phyloP scores from a whole-genome alignment of 2,113 vertebrate genomes.

The Herpetotheres cachinnans region DNA sequence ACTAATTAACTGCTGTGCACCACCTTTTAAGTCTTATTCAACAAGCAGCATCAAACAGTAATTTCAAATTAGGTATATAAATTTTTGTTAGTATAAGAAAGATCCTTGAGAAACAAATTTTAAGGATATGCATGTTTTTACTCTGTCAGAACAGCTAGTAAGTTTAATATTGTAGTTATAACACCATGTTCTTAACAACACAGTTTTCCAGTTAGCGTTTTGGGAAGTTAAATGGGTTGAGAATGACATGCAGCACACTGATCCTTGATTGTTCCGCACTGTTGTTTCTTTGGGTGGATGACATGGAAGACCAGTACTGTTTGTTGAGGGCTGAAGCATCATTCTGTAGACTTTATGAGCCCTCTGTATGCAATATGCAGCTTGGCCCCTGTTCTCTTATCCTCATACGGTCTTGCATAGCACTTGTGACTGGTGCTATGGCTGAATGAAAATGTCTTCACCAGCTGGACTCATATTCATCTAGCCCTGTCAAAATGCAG shows the following conservation, averaged over 20 bases:
- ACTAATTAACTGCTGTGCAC: slow-evolving; percentile 55
- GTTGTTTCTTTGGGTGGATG: background rate
- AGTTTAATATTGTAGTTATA: background rate
- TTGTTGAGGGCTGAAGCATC: background rate
- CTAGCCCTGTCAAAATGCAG: background rate
- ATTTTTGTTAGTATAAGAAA: background rate
- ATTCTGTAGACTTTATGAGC: background rate
- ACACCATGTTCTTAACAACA: background rate
- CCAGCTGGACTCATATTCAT: background rate
- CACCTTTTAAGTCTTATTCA: slow-evolving; percentile 42
- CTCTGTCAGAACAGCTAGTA: background rate
- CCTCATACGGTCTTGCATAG: background rate
- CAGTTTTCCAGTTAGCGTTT: background rate
- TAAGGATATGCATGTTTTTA: background rate
- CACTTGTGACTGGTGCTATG: background rate
- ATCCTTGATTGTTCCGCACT: background rate
- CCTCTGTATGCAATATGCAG: background rate
- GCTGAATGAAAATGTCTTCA: background rate
- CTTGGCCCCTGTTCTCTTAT: background rate
- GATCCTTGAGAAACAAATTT: background rate
- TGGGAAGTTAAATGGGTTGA: background rate
- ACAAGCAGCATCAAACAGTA: slow-evolving; percentile 23
- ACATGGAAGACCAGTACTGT: background rate
- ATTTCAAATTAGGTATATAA: slow-evolving; percentile 3
- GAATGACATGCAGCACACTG: background rate